phyloP scores from a whole-genome alignment of 2,888 invertebrate species.

The Deroplatys truncata region DNA sequence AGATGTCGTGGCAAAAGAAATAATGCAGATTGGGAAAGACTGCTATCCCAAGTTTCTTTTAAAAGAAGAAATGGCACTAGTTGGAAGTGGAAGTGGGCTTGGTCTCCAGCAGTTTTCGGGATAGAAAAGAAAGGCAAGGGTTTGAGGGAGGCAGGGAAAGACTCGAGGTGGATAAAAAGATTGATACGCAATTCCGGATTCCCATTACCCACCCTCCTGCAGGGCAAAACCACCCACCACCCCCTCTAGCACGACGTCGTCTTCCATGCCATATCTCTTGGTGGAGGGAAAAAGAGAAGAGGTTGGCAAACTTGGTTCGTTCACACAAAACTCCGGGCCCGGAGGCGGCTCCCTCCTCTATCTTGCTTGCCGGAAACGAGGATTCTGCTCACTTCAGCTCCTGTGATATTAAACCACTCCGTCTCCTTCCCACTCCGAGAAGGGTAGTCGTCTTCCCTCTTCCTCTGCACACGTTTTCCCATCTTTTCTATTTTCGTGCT shows the following conservation, averaged over 20 bases:
- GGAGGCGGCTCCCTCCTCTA: not conserved
- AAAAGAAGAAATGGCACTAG: not conserved
- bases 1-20: not conserved
- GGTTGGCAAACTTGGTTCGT: not conserved
- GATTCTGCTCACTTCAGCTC: not conserved
- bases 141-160: not conserved
- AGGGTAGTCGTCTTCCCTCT: not conserved
- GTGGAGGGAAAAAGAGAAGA: not conserved
- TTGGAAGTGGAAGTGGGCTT: not conserved
- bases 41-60: not conserved
- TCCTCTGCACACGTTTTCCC: not conserved
- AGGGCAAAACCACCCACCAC: not conserved
- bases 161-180: conserved; percentile 24
- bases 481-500: conserved; percentile 7
- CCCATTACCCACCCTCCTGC: conserved; percentile 30
- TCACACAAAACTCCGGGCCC: not conserved
- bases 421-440: not conserved
- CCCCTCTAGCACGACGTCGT: not conserved
- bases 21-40: conserved; percentile 1
- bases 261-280: conserved; percentile 2
- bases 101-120: not conserved
- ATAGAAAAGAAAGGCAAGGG: not conserved
- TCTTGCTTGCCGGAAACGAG: not conserved
- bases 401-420: not conserved
- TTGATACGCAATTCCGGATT: conserved; percentile 32